Conservation (phyloP, 2,888 invertebrate genomes). For the Argynnis bischoffii region DNA sequence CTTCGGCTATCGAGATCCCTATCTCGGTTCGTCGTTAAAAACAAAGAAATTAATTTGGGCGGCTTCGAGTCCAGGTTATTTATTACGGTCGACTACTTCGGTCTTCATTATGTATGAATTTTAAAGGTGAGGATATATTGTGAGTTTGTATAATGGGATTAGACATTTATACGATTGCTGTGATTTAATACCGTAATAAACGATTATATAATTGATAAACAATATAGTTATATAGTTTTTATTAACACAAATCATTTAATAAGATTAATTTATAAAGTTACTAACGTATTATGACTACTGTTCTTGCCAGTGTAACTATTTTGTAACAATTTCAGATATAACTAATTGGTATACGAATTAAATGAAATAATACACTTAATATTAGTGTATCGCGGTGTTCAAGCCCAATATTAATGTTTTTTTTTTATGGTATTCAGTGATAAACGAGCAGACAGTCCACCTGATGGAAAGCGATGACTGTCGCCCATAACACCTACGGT, state of each 20-base stretch:
- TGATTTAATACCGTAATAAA: not conserved
- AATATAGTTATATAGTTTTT: no score
- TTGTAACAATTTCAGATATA: no score
- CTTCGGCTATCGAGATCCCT: constrained; percentile 50
- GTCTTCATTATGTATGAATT: constrained; percentile 36
- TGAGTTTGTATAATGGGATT: constrained; percentile 28
- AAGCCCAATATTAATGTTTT: no score
- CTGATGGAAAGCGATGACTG: no score
- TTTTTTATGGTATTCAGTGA: no score
- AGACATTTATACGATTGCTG: constrained; percentile 19
- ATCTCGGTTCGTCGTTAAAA: constrained; percentile 55
- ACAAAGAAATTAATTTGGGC: constrained; percentile 60
- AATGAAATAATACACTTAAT: no score
- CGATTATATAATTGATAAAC: no score
- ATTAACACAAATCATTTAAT: not conserved
- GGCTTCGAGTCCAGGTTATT: constrained; percentile 39
- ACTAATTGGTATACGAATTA: no score
- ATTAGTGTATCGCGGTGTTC: no score
- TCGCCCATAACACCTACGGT: no score
- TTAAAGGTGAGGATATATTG: constrained; percentile 28
- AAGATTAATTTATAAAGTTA: not conserved
- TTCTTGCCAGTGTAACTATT: not conserved
- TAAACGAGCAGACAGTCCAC: no score
- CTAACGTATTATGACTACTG: not conserved
- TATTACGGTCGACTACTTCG: constrained; percentile 40